These are phyloP conservation scores for Dreissena polymorpha DNA, from an alignment of 1,140 invertebrate genomes.

Conservation along the genomic window DNA sequence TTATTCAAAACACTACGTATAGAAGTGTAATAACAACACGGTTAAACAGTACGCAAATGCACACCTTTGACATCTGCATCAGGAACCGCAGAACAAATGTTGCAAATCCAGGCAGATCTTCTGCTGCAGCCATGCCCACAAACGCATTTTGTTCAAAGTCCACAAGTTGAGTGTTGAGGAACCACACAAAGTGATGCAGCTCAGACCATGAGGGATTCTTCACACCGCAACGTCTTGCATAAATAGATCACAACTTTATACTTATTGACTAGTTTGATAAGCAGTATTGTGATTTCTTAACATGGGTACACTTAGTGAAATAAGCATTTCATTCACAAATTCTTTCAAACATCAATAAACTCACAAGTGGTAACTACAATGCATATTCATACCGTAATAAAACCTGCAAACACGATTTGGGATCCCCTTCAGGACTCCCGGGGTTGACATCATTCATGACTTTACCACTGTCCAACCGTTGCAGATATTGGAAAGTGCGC, in stretches of 20 bases:
- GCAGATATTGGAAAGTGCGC: conserved; percentile 11
- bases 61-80: conserved; percentile 75
- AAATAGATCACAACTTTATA: no score
- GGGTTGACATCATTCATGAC: background rate
- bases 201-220: conserved; percentile 73
- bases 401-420: background rate
- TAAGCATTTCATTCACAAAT: no score
- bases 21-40: no score
- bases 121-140: conserved; percentile 56
- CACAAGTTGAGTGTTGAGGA: conserved; percentile 71
- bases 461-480: background rate
- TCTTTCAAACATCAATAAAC: no score
- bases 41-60: background rate
- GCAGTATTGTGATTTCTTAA: no score
- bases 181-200: conserved; percentile 70
- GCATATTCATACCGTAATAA: conserved; percentile 32
- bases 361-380: no score
- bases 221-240: conserved; percentile 68
- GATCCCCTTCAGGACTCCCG: background rate
- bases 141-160: conserved; percentile 69
- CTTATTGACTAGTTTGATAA: no score
- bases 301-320: no score
- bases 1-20: background rate
- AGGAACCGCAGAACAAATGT: conserved; percentile 74
- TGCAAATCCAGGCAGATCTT: conserved; percentile 74